Conservation (phyloP, 2,888 invertebrate genomes). For the Sesamia inferens region DNA sequence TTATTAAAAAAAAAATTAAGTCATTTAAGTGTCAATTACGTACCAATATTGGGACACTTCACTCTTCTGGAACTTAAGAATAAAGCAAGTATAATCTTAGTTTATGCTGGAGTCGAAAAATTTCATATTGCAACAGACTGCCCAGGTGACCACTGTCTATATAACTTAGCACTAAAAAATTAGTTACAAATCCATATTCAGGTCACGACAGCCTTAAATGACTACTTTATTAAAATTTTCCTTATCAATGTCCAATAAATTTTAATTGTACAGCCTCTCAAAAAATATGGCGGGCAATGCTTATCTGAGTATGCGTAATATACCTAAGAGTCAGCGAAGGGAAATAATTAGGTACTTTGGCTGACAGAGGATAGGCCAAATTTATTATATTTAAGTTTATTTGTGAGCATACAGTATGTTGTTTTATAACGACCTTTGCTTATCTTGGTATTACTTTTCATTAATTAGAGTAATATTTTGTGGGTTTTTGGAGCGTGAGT, state of each 20-base stretch:
- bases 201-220: constrained; percentile 24
- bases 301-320: constrained; percentile 45
- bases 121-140: too few relatives aligned
- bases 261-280: constrained; percentile 38
- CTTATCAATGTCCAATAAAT: constrained; percentile 50
- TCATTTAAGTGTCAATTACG: too few relatives aligned
- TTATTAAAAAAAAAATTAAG: too few relatives aligned
- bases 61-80: too few relatives aligned
- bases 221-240: constrained; percentile 43
- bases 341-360: constrained; percentile 57
- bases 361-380: constrained; percentile 19
- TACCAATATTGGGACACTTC: too few relatives aligned
- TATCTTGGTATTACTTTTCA: constrained; percentile 41
- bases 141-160: neutral
- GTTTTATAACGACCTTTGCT: constrained; percentile 39
- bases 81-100: too few relatives aligned
- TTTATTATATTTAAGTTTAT: constrained; percentile 48
- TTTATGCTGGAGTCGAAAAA: too few relatives aligned
- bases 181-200: constrained; percentile 21
- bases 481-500: constrained; percentile 1
- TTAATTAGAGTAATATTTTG: constrained; percentile 45
- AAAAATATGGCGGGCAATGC: constrained; percentile 55
- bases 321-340: constrained; percentile 46
- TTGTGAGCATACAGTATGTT: constrained; percentile 17
- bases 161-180: neutral